Conservation (phyloP, 2,113 vertebrate genomes). For the Sceloporus tristichus region DNA sequence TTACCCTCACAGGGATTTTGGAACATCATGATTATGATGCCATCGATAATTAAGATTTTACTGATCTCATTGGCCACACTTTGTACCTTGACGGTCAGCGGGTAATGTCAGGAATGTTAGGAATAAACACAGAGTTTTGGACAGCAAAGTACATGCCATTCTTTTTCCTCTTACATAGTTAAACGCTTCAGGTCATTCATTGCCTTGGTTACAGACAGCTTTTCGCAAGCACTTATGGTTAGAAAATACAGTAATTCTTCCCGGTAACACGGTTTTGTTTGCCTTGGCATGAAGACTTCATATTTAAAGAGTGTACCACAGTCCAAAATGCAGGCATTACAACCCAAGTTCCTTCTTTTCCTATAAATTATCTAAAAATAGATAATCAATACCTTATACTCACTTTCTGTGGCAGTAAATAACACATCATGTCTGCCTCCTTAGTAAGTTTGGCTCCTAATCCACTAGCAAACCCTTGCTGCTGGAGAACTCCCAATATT, state of each 20-base stretch:
- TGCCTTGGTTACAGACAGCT: conserved; percentile 77
- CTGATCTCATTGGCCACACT: conserved; percentile 45
- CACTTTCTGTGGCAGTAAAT: conserved; percentile 43
- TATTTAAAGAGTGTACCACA: conserved; percentile 67
- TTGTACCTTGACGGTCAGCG: conserved; percentile 41
- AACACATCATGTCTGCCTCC: neutral
- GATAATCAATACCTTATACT: conserved; percentile 65
- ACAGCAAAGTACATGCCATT: conserved; percentile 71
- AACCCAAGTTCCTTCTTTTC: conserved; percentile 68
- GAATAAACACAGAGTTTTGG: conserved; percentile 62
- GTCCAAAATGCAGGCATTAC: conserved; percentile 68
- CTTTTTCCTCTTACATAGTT: conserved; percentile 58
- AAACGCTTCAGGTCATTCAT: conserved; percentile 67
- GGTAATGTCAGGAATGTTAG: conserved; percentile 57
- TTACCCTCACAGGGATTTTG: neutral
- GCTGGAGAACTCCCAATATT: conserved; percentile 28
- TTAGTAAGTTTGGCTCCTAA: conserved; percentile 34
- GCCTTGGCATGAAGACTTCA: conserved; percentile 69
- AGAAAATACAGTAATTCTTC: conserved; percentile 78
- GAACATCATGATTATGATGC: neutral
- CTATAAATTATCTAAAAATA: conserved; percentile 75
- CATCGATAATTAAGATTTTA: neutral
- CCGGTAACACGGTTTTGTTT: conserved; percentile 73
- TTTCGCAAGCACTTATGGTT: conserved; percentile 73
- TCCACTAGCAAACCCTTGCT: conserved; percentile 39